These are phyloP conservation scores for Stomatorhinus ivindoensis DNA, from an alignment of 2,113 vertebrate genomes.

Conservation along the genomic window DNA sequence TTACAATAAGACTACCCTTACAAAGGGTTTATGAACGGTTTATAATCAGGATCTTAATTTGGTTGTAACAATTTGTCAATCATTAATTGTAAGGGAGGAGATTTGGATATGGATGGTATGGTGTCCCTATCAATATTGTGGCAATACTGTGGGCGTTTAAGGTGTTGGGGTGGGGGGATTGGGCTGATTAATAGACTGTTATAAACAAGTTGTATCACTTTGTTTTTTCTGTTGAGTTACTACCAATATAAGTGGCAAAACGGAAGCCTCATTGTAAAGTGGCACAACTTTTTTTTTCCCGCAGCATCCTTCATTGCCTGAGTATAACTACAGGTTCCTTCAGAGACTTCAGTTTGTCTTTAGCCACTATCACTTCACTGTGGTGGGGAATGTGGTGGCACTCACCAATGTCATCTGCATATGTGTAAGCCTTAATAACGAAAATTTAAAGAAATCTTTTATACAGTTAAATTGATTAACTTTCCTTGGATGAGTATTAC, in stretches of 20 bases:
- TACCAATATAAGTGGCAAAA: not conserved
- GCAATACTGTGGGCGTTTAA: not conserved
- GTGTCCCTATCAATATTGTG: not conserved
- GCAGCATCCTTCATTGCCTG: constrained; percentile 67
- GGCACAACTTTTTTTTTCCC: not conserved
- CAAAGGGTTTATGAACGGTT: not conserved
- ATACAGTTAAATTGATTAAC: not conserved
- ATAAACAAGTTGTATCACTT: not conserved
- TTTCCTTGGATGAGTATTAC: not conserved
- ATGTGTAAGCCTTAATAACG: constrained; percentile 67
- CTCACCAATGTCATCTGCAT: constrained; percentile 79
- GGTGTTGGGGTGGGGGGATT: not conserved
- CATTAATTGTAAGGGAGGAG: not conserved
- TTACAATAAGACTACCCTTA: not conserved
- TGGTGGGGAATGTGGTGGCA: constrained; percentile 74
- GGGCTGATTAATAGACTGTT: not conserved
- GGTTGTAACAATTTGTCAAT: not conserved
- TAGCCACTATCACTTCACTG: constrained; percentile 69
- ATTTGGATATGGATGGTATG: not conserved
- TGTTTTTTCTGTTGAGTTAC: not conserved
- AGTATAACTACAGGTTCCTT: constrained; percentile 62
- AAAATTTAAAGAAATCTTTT: not conserved
- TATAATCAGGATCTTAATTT: not conserved
- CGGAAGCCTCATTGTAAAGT: not conserved
- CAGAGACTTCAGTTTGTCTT: constrained; percentile 67